Base-by-base conservation (phyloP, 37 sponge, comb jelly and placozoan species). In the Geodia barretti region DNA sequence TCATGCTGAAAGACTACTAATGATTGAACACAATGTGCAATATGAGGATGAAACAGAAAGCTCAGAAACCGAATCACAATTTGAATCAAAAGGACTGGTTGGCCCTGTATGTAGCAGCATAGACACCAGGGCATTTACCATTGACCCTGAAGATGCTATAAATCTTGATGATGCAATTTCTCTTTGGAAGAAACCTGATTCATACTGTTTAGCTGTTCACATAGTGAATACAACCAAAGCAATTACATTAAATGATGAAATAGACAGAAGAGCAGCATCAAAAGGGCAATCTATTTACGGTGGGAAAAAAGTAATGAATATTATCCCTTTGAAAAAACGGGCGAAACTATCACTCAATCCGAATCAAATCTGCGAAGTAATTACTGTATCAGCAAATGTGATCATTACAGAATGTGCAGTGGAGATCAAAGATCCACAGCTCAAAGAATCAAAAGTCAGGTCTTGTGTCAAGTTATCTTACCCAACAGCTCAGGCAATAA, bases 141-240 rank as follows among this genome's bases (percentile, higher is more conserved):
- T 87, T 80, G 87, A 87, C 39, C 87, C 87, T 75, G 41, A 41
- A 25, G 75, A 67, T 32, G 80, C 87, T 11, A 67, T 34, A 17
- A 47, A 66, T 26, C 61, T 87, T 0, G 87, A 87, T 65, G 87
- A 87, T 80, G 87, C 87, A 20, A 73, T 87, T 1, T 65, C 75
- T 36, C 33, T 87, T 21, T 68, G 20, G 28, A 23, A 34, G 4
- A 9, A 75, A 62, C 41, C 61, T 1, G 26, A 41, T 39, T 23
- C 37, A 28, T 88, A 82, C 70, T 34, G 82, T 77, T 54, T 88
- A 31, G 88, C 72, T 38, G 88, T 88, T 0, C 82, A 76, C 37
- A 81, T 88, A 35, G 58, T 74, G 8, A 64, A 75, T 35, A 73
- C 75, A 23, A 81, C 78, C n/a, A 64, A 65, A 28, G 29, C 28